Base-by-base conservation (phyloP, 2,888 invertebrate genomes). In the Xylota segnis region DNA sequence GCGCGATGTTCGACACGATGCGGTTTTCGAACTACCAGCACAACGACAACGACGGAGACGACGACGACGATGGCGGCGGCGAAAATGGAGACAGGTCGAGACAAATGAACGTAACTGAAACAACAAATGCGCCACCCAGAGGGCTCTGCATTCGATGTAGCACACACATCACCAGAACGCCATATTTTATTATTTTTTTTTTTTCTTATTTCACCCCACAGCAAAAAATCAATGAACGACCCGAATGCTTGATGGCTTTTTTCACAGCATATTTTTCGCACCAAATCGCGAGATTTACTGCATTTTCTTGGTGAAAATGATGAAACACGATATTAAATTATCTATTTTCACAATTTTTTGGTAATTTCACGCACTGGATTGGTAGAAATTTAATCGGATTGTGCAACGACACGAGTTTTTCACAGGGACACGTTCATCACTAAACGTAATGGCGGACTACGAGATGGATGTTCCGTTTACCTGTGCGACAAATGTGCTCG, bases 391-490 rank as follows among this genome's bases (percentile, higher is more conserved):
- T 89, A 88, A 89, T 88, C 87, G 88, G 89, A 90, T 90, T 91
- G 89, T 89, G 89, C 90, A 90, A 90, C 90, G 89, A 90, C 89
- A 90, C 89, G 89, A 89, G 90, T 90, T 92, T 91, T 91, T 92
- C 91, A 90, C 89, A 91, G 90, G 91, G 91, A 90, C 92, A 92
- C 92, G 92, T 91, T 92, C 89, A 91, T 91, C 90, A 91, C 91
- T 92, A 89, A 90, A 82, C 88, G 89, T 90, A 92, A 91, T 92
- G 91, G 91, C 91, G 91, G 90, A 88, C 88, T 83, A 87, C 54
- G 78, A 87, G 40, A 68, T 75, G 72, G 72, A 74, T 87, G 86
- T 82, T 86, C 82, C 86, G 86, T 86, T 86, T 86, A 86, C 86
- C 86, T 86, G 86, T 77, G 77, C 82, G 86, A 72, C 61, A 77